These are phyloP conservation scores for Allygus modestus DNA, from an alignment of 2,888 invertebrate species.

Conservation along the genomic window DNA sequence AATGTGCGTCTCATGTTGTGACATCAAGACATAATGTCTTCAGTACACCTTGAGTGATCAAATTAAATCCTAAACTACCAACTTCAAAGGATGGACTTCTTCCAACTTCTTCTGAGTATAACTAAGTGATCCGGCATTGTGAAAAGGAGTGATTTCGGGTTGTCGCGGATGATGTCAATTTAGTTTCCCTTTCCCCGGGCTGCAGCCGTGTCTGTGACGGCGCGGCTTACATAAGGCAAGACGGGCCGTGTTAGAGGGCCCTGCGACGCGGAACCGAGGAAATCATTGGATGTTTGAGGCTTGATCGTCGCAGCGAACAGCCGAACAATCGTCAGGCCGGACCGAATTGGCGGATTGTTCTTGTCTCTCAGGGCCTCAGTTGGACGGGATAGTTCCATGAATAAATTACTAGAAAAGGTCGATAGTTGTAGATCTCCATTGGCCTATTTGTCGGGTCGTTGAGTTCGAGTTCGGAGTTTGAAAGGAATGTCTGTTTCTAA, in stretches of 20 bases:
- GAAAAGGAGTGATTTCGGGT: background rate
- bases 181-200: slow-evolving; percentile 38
- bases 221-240: slow-evolving; percentile 13
- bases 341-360: no score
- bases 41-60: no score
- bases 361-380: background rate
- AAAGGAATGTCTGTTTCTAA: no score
- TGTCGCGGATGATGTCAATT: slow-evolving; percentile 3
- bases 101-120: no score
- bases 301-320: background rate
- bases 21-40: no score
- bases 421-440: background rate
- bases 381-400: background rate
- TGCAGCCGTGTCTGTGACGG: slow-evolving; percentile 21
- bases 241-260: slow-evolving; percentile 10
- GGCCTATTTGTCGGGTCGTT: background rate
- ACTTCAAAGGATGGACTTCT: no score
- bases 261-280: slow-evolving; percentile 17
- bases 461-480: no score
- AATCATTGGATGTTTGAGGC: background rate
- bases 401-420: background rate
- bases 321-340: no score
- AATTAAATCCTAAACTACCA: no score
- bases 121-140: no score
- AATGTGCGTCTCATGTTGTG: no score